Evolutionary conservation across 2,888 invertebrate species (phyloP), one percentile per base, ranked within the genome.

Genomic region (Drosophila diplacantha): DNA sequence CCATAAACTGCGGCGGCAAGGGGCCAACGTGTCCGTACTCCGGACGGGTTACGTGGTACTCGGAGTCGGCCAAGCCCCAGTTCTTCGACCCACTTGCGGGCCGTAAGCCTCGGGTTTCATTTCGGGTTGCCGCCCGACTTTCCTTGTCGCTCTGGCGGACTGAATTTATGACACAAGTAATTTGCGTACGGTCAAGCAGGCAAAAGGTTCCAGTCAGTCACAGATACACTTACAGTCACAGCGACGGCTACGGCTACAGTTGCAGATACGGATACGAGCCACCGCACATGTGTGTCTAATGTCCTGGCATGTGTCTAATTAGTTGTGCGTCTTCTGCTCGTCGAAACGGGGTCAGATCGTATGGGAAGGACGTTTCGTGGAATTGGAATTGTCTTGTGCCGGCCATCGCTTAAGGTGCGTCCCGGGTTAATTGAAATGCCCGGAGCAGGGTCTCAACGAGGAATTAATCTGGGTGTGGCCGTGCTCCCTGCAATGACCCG

Each of bases 161-260:
- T 55, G 59, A 75, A 82, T 80, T 82, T 80, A 81, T 82, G 82
- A 81, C 83, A 80, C 74, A 81, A 82, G 75, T 80, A 80, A 80
- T 78, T 81, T 83, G 81, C 63, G 76, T 75, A 83, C 71, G 81
- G 79, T 81, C 80, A 79, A 81, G 75, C 76, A 57, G 46, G 24
- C 68, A 61, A 29, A 35, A 50, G 54, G 50, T 55, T 55, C 8
- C 29, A 69, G 44, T 29, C 58, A 66, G 52, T 39, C 39, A 59
- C 54, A 39, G 49, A 51, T 34, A 51, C 29, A 14, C 47, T 41
- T 56, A 71, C 61, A 5, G 22, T 22, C 5, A 22, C 22, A 22
- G 22, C 22, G 5, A 22, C 22, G 1, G 9, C 3, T 9, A 9
- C 9, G 3, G 62, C 43, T 12, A 22, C 20, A 43, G 35, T n/a